Evolutionary conservation across 1,140 invertebrate species (phyloP).

Genomic region (Augochlora pura): DNA sequence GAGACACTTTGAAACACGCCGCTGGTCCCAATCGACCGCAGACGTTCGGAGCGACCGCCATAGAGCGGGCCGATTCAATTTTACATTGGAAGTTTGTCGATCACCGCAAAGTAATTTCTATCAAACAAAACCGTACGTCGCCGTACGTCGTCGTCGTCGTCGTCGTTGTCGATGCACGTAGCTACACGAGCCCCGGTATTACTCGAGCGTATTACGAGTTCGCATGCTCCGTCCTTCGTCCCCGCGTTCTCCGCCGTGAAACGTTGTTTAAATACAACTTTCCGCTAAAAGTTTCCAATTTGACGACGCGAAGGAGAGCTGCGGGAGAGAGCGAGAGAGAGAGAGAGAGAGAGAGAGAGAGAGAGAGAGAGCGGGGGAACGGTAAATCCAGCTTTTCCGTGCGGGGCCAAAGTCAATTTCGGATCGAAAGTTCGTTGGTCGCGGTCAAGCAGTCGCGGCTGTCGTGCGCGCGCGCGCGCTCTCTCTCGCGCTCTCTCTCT

Average conservation of each 20-base stretch:
- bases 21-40: background rate
- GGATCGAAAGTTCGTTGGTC: conserved; percentile 62
- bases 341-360: too few species aligned
- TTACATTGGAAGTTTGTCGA: conserved; percentile 11
- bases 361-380: background rate
- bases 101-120: conserved; percentile 26
- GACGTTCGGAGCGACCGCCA: background rate
- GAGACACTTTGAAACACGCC: background rate
- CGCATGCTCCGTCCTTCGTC: background rate
- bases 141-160: too few species aligned
- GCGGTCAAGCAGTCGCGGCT: conserved; percentile 28
- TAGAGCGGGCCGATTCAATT: conserved; percentile 5
- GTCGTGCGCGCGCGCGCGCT: background rate
- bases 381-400: conserved; percentile 26
- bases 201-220: background rate
- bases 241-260: background rate
- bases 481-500: too few species aligned
- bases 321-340: too few species aligned
- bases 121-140: conserved; percentile 25
- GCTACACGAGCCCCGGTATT: background rate
- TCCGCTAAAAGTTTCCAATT: conserved; percentile 23
- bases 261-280: conserved; percentile 34
- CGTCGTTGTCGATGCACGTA: conserved; percentile 10
- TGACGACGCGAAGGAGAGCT: background rate
- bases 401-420: conserved; percentile 48